Evolutionary conservation across 2,797 vertebrate species (phyloP).

Genomic region (Micromesistius poutassou): DNA sequence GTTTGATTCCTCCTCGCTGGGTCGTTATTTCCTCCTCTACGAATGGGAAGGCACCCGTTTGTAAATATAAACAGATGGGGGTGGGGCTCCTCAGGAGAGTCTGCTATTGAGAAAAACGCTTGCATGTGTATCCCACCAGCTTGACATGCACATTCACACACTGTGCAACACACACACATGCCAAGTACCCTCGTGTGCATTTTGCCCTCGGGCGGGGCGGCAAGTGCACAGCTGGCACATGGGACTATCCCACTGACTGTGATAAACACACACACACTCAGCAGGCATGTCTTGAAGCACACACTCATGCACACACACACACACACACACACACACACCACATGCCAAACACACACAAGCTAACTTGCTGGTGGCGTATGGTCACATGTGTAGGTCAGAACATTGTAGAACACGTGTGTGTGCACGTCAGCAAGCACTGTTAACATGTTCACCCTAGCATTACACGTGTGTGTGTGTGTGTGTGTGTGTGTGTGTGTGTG

Average conservation of each 20-base stretch:
- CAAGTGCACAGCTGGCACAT: constrained; percentile 54
- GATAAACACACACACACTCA: constrained; percentile 13
- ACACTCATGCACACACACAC: constrained; percentile 4
- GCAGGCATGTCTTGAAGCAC: no score
- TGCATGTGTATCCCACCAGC: constrained; percentile 24
- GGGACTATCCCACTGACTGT: constrained; percentile 47
- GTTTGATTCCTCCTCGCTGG: background rate
- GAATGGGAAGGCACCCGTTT: constrained; percentile 56
- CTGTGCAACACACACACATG: background rate
- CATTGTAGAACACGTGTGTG: constrained; percentile 36
- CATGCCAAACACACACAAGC: constrained; percentile 18
- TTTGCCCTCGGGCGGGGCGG: constrained; percentile 48
- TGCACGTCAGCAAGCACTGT: constrained; percentile 32
- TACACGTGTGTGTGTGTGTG: background rate
- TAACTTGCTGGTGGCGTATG: constrained; percentile 38
- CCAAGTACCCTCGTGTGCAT: constrained; percentile 25
- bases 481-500: constrained; percentile 4
- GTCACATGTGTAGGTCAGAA: constrained; percentile 51
- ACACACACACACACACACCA: constrained; percentile 7
- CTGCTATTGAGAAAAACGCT: constrained; percentile 49
- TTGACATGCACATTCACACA: background rate
- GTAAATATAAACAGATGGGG: constrained; percentile 56
- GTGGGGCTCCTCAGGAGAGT: constrained; percentile 41
- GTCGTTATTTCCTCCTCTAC: background rate
- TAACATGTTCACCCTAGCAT: constrained; percentile 22